Conservation (phyloP, 2,797 vertebrate species). For the Bradypus variegatus region DNA sequence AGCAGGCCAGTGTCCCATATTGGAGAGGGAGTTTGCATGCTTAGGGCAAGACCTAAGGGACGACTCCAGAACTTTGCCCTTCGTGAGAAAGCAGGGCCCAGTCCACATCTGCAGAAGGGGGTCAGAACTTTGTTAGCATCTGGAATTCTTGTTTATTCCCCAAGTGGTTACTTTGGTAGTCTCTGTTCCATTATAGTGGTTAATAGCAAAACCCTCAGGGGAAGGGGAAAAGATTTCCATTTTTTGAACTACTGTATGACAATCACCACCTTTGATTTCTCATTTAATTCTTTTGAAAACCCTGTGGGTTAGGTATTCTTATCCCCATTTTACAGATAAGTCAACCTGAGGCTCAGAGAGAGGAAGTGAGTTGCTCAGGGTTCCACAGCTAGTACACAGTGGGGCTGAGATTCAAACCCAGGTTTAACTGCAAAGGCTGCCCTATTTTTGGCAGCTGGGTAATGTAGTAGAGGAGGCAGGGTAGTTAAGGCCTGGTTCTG, state of each 20-base stretch:
- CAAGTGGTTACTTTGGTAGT: neutral
- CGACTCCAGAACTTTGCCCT: neutral
- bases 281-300: neutral
- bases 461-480: neutral
- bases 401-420: neutral
- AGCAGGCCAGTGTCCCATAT: neutral
- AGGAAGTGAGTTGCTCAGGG: neutral
- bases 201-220: neutral
- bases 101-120: neutral
- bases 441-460: neutral
- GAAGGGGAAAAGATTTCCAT: neutral
- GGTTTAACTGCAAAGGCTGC: neutral
- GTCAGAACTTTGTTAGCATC: neutral
- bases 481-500: neutral
- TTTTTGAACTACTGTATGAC: neutral
- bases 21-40: neutral
- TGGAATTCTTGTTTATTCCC: neutral
- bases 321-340: neutral
- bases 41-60: neutral
- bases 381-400: neutral
- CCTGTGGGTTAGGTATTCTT: neutral
- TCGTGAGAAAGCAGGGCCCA: neutral
- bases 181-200: neutral
- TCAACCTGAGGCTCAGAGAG: neutral
- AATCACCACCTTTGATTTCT: neutral